phyloP scores from a whole-genome alignment of 2,888 invertebrate genomes.

The Dolichopus griseipennis region DNA sequence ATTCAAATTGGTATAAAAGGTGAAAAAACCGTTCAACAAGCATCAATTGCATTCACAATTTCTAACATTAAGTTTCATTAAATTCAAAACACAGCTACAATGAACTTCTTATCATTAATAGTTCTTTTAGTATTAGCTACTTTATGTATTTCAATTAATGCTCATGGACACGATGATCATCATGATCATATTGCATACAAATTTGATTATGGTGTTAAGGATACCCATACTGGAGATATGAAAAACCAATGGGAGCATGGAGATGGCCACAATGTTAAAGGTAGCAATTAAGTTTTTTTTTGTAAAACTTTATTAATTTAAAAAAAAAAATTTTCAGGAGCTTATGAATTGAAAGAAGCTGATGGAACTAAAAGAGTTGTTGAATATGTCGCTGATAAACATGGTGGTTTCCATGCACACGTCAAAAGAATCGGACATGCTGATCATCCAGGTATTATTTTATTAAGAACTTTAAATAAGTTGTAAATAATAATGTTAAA shows the following conservation, averaged over 20 bases:
- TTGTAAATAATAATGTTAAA: neutral
- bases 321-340: neutral
- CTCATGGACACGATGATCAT: slow-evolving; percentile 36
- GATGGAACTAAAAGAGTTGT: slow-evolving; percentile 8
- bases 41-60: too few species aligned
- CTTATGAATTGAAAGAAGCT: neutral
- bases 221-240: slow-evolving; percentile 45
- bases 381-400: neutral
- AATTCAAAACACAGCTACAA: neutral
- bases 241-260: slow-evolving; percentile 47
- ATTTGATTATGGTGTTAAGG: slow-evolving; percentile 46
- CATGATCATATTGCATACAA: slow-evolving; percentile 43
- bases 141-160: slow-evolving; percentile 21
- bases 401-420: neutral
- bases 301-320: too few species aligned
- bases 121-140: neutral
- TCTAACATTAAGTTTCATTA: too few species aligned
- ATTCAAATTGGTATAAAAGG: too few species aligned
- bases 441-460: neutral
- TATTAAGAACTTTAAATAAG: neutral
- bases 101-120: neutral
- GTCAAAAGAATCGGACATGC: neutral
- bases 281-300: slow-evolving; percentile 23
- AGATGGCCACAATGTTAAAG: slow-evolving; percentile 47
- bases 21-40: too few species aligned